phyloP scores from a whole-genome alignment of 2,888 invertebrate genomes.

The Nebria brevicollis region DNA sequence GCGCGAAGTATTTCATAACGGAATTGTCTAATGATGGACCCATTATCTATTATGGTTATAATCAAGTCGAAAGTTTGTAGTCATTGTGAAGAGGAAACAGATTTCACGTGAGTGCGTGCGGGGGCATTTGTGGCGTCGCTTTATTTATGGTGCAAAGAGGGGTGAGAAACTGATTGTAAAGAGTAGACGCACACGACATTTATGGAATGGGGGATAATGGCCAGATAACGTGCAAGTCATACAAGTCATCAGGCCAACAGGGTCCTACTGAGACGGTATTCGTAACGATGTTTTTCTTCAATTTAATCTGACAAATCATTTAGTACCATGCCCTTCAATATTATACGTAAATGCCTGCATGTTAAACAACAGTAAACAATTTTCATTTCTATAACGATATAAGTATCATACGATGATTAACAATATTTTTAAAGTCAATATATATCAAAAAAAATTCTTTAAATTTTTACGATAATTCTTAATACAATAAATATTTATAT shows the following conservation, averaged over 20 bases:
- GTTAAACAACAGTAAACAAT: background rate
- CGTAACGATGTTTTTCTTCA: background rate
- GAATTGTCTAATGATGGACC: slow-evolving; percentile 33
- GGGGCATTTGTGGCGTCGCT: background rate
- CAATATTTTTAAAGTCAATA: background rate
- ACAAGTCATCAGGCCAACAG: slow-evolving; percentile 52
- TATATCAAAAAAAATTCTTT: too few species aligned
- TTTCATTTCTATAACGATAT: background rate
- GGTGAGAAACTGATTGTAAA: slow-evolving; percentile 14
- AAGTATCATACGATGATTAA: background rate
- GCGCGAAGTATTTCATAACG: slow-evolving; percentile 26
- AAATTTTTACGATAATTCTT: too few species aligned
- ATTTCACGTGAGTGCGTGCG: slow-evolving; percentile 20
- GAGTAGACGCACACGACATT: slow-evolving; percentile 10
- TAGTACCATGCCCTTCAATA: background rate
- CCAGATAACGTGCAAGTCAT: slow-evolving; percentile 59
- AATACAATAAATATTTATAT: too few species aligned
- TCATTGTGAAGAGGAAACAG: slow-evolving; percentile 25
- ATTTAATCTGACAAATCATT: slow-evolving; percentile 1
- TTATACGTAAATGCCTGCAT: background rate
- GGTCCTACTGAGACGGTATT: background rate
- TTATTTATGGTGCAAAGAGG: background rate
- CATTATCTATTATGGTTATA: slow-evolving; percentile 41
- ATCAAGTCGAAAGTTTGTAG: slow-evolving; percentile 41
- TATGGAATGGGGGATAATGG: slow-evolving; percentile 51